Conservation (phyloP, 1,140 invertebrate genomes). For the Trialeurodes vaporariorum region DNA sequence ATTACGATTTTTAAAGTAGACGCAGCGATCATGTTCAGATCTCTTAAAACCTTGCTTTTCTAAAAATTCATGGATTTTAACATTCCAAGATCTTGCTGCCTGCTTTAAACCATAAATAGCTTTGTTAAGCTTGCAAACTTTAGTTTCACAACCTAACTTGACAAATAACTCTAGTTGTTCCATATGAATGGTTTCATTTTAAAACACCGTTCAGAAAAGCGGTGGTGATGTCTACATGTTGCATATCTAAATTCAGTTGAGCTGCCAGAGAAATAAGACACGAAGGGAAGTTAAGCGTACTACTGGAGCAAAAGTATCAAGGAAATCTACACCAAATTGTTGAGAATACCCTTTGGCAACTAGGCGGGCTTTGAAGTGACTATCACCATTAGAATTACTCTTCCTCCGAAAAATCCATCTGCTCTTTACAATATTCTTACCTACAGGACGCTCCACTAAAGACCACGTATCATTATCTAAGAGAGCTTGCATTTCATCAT, state of each 20-base stretch:
- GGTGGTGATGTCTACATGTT: slow-evolving; percentile 20
- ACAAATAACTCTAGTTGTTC: no score
- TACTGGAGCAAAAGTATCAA: slow-evolving; percentile 31
- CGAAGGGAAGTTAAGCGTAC: slow-evolving; percentile 29
- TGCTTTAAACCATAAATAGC: slow-evolving; percentile 33
- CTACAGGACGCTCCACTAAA: slow-evolving; percentile 25
- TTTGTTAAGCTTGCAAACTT: slow-evolving; percentile 27
- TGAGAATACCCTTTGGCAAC: slow-evolving; percentile 36
- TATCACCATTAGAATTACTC: slow-evolving; percentile 23
- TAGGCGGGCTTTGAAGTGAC: slow-evolving; percentile 33
- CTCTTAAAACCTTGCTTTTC: no score
- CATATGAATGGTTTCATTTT: neutral
- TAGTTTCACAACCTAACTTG: neutral
- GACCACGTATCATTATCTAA: slow-evolving; percentile 32
- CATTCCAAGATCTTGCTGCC: slow-evolving; percentile 32
- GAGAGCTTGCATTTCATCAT: slow-evolving; percentile 31
- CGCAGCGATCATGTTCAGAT: no score
- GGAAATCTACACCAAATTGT: slow-evolving; percentile 29
- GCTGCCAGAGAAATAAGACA: slow-evolving; percentile 31
- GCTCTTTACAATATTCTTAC: slow-evolving; percentile 24
- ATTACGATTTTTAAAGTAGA: no score
- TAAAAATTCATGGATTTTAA: no score
- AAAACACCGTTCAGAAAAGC: slow-evolving; percentile 12
- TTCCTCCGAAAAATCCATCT: slow-evolving; percentile 35
- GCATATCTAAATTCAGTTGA: slow-evolving; percentile 25